Conservation (phyloP, 92 coral and sea anemone species). For the Zoanthus sociatus region DNA sequence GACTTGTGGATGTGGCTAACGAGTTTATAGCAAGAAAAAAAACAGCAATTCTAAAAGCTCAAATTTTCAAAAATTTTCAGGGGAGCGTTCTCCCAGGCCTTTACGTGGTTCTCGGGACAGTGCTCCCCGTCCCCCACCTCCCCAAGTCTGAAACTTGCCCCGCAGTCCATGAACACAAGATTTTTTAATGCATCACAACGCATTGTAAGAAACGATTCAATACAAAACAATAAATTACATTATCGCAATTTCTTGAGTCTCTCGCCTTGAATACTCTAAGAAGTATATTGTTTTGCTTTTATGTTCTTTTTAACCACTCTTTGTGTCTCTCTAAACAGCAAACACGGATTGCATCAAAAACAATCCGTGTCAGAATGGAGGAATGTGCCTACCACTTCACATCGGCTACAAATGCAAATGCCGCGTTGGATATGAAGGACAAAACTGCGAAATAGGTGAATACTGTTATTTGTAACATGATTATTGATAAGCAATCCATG, state of each 20-base stretch:
- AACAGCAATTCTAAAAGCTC: no score
- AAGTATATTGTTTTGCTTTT: no score
- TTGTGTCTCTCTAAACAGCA: constrained; percentile 38
- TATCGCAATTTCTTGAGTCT: neutral
- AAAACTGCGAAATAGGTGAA: constrained; percentile 87
- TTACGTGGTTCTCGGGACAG: no score
- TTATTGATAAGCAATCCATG: no score
- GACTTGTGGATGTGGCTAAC: no score
- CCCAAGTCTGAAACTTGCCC: no score
- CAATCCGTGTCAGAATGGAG: constrained; percentile 82
- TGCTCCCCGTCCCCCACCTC: no score
- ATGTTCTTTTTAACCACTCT: neutral
- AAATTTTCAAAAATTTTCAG: no score
- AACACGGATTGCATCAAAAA: constrained; percentile 72
- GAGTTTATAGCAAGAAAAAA: no score
- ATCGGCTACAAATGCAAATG: constrained; percentile 90
- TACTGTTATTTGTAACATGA: no score
- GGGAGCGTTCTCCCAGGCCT: no score
- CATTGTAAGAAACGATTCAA: neutral
- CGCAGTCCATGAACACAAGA: neutral
- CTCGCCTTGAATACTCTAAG: no score
- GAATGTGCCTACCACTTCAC: constrained; percentile 77
- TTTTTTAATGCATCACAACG: neutral
- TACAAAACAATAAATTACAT: neutral
- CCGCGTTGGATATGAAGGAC: constrained; percentile 84